phyloP scores from a whole-genome alignment of 2,888 invertebrate species.

The Lacanobia wlatinum region DNA sequence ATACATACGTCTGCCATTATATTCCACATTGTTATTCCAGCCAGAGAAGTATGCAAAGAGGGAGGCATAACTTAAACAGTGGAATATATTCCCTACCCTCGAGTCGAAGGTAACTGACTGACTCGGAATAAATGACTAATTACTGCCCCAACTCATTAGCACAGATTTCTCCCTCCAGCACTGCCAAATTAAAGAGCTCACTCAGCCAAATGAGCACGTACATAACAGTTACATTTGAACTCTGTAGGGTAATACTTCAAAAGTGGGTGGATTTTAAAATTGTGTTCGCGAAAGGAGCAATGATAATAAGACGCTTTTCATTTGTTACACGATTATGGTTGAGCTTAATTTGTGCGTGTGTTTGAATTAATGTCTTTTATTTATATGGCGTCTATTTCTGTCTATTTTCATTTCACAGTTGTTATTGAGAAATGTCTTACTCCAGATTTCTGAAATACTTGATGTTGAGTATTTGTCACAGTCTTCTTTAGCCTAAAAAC shows the following conservation, averaged over 20 bases:
- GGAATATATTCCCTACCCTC: constrained; percentile 60
- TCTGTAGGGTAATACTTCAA: constrained; percentile 54
- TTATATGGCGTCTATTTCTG: not conserved
- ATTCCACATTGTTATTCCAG: constrained; percentile 55
- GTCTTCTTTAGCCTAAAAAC: not conserved
- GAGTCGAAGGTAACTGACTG: constrained; percentile 65
- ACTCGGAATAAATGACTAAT: constrained; percentile 71
- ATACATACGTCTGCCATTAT: constrained; percentile 30
- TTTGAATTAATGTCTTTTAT: not conserved
- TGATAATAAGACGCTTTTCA: constrained; percentile 39
- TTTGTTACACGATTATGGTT: constrained; percentile 26
- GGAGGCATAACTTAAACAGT: constrained; percentile 61
- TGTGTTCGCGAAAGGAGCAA: constrained; percentile 48
- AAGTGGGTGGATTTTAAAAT: constrained; percentile 55
- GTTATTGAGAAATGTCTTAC: too few relatives aligned
- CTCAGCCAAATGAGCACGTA: constrained; percentile 48
- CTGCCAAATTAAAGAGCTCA: constrained; percentile 62
- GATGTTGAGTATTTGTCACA: not conserved
- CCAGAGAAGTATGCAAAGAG: constrained; percentile 58
- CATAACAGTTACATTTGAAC: constrained; percentile 48
- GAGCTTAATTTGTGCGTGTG: not conserved
- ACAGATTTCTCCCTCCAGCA: constrained; percentile 60
- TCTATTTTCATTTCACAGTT: too few relatives aligned
- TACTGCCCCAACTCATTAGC: constrained; percentile 69
- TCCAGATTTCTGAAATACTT: not conserved